Base-by-base conservation (phyloP, 1,140 invertebrate species). In the Bicyclus anynana region DNA sequence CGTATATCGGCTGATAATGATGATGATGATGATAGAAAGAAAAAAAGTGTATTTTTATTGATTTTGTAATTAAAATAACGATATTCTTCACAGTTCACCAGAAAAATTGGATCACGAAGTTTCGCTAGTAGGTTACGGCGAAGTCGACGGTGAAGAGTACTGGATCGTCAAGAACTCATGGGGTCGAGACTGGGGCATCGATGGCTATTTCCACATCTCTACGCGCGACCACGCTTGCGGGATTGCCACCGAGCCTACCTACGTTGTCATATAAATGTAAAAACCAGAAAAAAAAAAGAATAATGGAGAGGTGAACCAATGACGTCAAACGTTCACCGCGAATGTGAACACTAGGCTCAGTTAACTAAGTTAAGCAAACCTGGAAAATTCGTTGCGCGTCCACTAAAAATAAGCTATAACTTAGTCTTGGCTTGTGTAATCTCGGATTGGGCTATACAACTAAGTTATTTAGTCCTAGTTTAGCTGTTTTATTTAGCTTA, bases 101-200 rank as follows among this genome's bases (percentile, higher is more conserved):
- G 47, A 9, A 2, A 13, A 13, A 1, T 49, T 80, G 14, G 91
- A 92, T 62, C 92, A 93, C 61, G 91, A 90, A 9, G 85, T 93
- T 6, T 74, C 92, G 5, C 77, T 92, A 5, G 91, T 93, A 1
- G 92, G 91, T 1, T 92, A 92, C 51, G 91, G 93, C 35, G 89
- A 89, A 10, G 54, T 89, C 49, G 91, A 94, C 48, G 82, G 78
- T 5, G 77, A 81, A 14, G 59, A 68, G 1, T 97, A 94, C 77
- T 96, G 95, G 95, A 90, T 96, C 44, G 87, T 96, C 12, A 96
- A 95, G 84, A 96, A 96, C 80, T 92, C 91, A 0, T 94, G 93
- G 91, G 92, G 92, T 4, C 71, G 72, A 2, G 70, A 74, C 9
- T 96, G 94, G 94, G 95, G 95, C 14, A 89, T 93, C 26, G 83